Base-by-base conservation (phyloP, 2,113 vertebrate species). In the Sebastes fasciatus region DNA sequence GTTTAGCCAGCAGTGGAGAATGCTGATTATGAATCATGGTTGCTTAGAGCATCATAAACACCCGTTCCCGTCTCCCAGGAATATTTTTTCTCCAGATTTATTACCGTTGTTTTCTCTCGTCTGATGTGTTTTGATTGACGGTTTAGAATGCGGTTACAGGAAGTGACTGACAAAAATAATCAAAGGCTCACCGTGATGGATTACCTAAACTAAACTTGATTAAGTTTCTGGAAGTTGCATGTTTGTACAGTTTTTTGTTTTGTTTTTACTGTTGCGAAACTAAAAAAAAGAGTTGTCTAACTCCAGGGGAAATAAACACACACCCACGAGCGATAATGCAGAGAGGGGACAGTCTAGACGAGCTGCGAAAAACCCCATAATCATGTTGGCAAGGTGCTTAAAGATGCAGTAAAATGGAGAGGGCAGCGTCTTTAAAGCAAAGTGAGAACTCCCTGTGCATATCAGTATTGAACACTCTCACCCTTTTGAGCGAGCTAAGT, bases 1-100 rank as follows among this genome's bases (percentile, higher is more conserved):
- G 14, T 80, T 84, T 6, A 46, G 19, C 62, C 62, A 8, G 78
- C 78, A 49, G 74, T 19, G 48, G 61, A 77, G 64, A 34, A 74
- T 52, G 19, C 79, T 81, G 79, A 90, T 89, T 82, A 82, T 74
- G 58, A 71, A 73, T 79, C 81, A 49, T n/a, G 65, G 55, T 26
- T 62, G 52, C 61, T 68, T 4, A 6, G 57, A 71, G 54, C 34
- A 60, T 75, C 58, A 40, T 12, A 84, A 34, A 72, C 74, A 60
- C 51, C 26, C 3, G 11, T 8, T 8, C 64, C 40, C 26, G 21
- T 70, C 63, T 61, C 67, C 19, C 60, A 12, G 67, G 40, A 66
- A 58, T 62, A 58, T 67, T 82, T 73, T 43, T 62, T 19, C 55
- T 8, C 26, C 67, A 45, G 62, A 82, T 85, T 49, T 40, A 84